Conservation (phyloP, 2,797 vertebrate genomes). For the Hydrocynus forskahlii region DNA sequence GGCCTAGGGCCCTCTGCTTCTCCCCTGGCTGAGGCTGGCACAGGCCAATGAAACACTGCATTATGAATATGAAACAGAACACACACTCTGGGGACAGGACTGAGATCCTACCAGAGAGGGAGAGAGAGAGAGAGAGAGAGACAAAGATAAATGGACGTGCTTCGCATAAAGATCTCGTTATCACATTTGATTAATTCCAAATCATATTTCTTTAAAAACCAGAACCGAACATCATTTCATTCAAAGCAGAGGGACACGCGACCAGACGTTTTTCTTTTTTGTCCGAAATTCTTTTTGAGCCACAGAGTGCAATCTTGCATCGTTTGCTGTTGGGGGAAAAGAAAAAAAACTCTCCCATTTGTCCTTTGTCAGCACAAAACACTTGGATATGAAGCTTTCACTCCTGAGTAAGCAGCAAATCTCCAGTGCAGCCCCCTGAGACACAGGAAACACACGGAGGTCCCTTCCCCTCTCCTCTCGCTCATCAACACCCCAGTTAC, state of each 20-base stretch:
- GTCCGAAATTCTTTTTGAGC: constrained; percentile 83
- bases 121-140: background rate
- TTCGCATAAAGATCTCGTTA: constrained; percentile 66
- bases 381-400: constrained; percentile 95
- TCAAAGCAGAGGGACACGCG: constrained; percentile 83
- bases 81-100: constrained; percentile 10
- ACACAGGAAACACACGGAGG: constrained; percentile 76
- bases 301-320: constrained; percentile 91
- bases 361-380: constrained; percentile 98
- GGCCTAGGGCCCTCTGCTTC: constrained; percentile 11
- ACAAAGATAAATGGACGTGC: constrained; percentile 56
- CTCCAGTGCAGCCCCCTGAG: constrained; percentile 81
- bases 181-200: constrained; percentile 45
- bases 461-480: constrained; percentile 68
- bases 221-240: constrained; percentile 80
- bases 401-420: constrained; percentile 94
- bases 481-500: constrained; percentile 76
- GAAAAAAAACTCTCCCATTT: constrained; percentile 81
- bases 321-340: constrained; percentile 80
- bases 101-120: background rate
- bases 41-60: constrained; percentile 23
- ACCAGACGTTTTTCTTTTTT: constrained; percentile 70
- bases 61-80: constrained; percentile 33
- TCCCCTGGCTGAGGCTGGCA: constrained; percentile 16
- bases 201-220: constrained; percentile 25